Percentiles rank a stretch among this genome's conserved stretches.
phyloP scores from a whole-genome alignment of 2,113 vertebrate species.

The Chloebia gouldiae region DNA sequence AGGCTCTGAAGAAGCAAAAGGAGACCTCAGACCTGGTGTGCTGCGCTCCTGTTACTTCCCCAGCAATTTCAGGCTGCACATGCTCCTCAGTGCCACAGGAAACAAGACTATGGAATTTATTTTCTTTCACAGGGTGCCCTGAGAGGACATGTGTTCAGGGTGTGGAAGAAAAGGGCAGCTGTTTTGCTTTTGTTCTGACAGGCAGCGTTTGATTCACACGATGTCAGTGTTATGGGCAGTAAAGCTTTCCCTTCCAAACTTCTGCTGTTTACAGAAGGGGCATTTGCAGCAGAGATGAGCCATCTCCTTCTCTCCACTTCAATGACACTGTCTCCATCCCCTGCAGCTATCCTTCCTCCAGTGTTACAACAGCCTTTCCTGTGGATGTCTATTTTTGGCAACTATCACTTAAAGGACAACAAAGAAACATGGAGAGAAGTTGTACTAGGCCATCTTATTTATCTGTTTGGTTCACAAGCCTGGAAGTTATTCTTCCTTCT shows the following conservation, averaged over 20 bases:
- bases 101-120: not conserved
- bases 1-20: not conserved
- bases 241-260: not conserved
- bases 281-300: not conserved
- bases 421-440: not conserved
- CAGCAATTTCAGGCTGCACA: rapidly evolving
- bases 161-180: not conserved
- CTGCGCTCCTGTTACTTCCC: not conserved
- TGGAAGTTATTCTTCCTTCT: not conserved
- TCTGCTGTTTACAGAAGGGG: not conserved
- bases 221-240: rapidly evolving
- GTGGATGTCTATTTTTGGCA: not conserved
- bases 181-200: not conserved
- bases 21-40: not conserved
- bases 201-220: not conserved
- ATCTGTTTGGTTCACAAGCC: not conserved
- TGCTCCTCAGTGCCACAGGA: not conserved
- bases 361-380: not conserved
- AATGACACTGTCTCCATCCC: not conserved
- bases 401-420: not conserved
- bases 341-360: not conserved
- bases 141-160: not conserved
- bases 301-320: not conserved
- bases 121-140: not conserved
- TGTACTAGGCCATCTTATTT: not conserved